Percentiles rank a stretch among this genome's conserved stretches.
These are phyloP conservation scores for Sminthurides aquaticus DNA, from an alignment of 2,888 invertebrate genomes.

Conservation along the genomic window DNA sequence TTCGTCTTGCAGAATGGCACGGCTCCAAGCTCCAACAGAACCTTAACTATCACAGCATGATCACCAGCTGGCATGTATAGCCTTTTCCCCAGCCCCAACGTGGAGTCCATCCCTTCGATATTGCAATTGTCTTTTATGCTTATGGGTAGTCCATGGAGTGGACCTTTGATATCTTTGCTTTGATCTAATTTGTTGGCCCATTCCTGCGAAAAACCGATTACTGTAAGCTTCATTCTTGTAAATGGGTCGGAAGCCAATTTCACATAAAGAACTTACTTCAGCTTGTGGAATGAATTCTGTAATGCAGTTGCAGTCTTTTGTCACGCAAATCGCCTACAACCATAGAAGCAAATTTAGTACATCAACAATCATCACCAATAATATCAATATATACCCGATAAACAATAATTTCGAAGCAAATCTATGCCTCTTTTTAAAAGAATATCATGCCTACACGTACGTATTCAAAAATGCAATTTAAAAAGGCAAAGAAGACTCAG, in stretches of 20 bases:
- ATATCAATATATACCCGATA: no score
- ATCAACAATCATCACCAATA: not conserved
- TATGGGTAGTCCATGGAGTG: slow-evolving; percentile 45
- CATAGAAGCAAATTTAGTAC: not conserved
- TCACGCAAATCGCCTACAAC: slow-evolving; percentile 17
- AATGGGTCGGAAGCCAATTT: no score
- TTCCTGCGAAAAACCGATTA: slow-evolving; percentile 20
- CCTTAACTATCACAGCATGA: slow-evolving; percentile 35
- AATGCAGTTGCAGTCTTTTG: slow-evolving; percentile 20
- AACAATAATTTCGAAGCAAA: no score
- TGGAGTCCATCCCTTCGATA: slow-evolving; percentile 46
- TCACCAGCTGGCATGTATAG: slow-evolving; percentile 44
- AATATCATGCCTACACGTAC: no score
- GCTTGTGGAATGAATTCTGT: slow-evolving; percentile 27
- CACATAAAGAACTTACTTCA: slow-evolving; percentile 20
- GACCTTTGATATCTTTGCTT: slow-evolving; percentile 31
- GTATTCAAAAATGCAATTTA: no score
- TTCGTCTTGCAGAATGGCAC: slow-evolving; percentile 46
- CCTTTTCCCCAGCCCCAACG: slow-evolving; percentile 45
- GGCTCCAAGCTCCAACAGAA: slow-evolving; percentile 35
- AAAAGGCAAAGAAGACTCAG: no score
- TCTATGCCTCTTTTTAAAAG: no score
- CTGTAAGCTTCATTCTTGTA: no score
- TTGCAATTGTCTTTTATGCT: slow-evolving; percentile 46
- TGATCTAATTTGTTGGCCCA: slow-evolving; percentile 35